Evolutionary conservation across 2,888 invertebrate species (phyloP).

Genomic region (Tridacna crocea): DNA sequence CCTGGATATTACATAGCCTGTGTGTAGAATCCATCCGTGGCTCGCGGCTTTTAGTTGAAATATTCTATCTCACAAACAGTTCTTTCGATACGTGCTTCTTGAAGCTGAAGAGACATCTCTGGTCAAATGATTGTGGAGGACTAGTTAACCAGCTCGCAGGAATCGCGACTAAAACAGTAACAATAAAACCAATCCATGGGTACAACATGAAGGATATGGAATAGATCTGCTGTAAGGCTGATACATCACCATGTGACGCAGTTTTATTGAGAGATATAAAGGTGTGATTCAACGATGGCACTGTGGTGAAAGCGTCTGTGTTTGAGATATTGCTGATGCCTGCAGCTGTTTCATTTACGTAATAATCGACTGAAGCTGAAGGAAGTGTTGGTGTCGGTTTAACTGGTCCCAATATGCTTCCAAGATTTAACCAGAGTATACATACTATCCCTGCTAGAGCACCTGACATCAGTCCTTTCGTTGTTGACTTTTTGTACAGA

Average conservation of each 20-base stretch:
- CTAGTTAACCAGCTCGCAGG: neutral
- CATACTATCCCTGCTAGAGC: neutral
- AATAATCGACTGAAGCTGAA: neutral
- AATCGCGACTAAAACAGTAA: neutral
- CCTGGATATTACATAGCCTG: too few species aligned
- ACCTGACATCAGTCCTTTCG: neutral
- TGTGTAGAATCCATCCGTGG: too few species aligned
- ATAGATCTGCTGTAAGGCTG: neutral
- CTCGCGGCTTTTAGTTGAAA: too few species aligned
- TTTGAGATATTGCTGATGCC: neutral
- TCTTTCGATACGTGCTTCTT: neutral
- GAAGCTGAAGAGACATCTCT: constrained; percentile 1
- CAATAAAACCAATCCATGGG: neutral
- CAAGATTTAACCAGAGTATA: constrained; percentile 12
- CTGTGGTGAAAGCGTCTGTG: neutral
- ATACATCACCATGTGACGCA: too few species aligned
- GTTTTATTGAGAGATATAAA: neutral
- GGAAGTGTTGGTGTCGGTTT: neutral
- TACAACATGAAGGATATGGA: neutral
- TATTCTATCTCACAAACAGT: neutral
- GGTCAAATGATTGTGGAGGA: neutral
- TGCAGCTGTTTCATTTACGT: neutral
- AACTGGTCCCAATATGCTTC: neutral
- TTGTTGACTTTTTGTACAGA: constrained; percentile 14
- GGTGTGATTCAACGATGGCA: neutral